phyloP scores from a whole-genome alignment of 1,140 invertebrate genomes.

The Caenorhabditis latens region DNA sequence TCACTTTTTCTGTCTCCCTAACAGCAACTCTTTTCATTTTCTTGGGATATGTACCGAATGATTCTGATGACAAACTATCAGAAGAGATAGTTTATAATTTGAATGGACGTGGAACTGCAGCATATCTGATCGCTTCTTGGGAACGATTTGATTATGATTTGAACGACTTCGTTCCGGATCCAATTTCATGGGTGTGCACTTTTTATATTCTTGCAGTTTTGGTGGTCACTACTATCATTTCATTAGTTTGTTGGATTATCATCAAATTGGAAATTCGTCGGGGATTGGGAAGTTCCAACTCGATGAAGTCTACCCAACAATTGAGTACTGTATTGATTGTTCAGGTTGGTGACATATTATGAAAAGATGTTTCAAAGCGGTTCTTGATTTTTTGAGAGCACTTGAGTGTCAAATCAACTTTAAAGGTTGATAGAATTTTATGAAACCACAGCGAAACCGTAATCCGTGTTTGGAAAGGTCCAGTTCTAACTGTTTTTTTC shows the following conservation, averaged over 20 bases:
- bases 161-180: neutral
- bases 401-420: too few relatives aligned
- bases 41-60: neutral
- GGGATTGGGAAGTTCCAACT: neutral
- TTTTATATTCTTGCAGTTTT: neutral
- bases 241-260: neutral
- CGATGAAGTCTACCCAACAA: slow-evolving; percentile 3
- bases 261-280: neutral
- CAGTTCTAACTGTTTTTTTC: neutral
- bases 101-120: neutral
- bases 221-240: neutral
- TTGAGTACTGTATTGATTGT: slow-evolving; percentile 15
- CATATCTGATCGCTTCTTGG: slow-evolving; percentile 11
- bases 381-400: too few relatives aligned
- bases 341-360: neutral
- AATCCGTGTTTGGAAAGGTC: neutral
- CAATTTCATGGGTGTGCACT: neutral
- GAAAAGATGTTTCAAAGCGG: neutral
- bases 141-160: slow-evolving; percentile 7
- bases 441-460: neutral
- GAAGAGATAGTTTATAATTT: neutral
- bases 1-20: neutral
- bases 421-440: too few relatives aligned
- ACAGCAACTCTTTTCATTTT: neutral
- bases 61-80: slow-evolving; percentile 1